Percentiles rank a stretch among this genome's conserved stretches.
These are phyloP conservation scores for Drosophila melanogaster DNA, from an alignment of 1,140 invertebrate species.

Conservation along the genomic window Release_6_plus_ISO1_MT NT_033779.5:10759001-10759500, in stretches of 20 bases:
- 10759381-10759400: constrained; percentile 38
- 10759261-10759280: constrained; percentile 60
- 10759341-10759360: constrained; percentile 29
- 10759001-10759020: constrained; percentile 46
- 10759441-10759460: constrained; percentile 17
- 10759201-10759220: constrained; percentile 23
- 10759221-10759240: background rate
- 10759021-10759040: background rate
- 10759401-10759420: constrained; percentile 46
- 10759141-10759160: constrained; percentile 31
- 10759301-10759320: constrained; percentile 58
- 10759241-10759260: constrained; percentile 13
- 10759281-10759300: constrained; percentile 45
- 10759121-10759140: constrained; percentile 56
- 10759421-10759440: constrained; percentile 39
- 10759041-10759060: constrained; percentile 17
- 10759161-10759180: constrained; percentile 28
- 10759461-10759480: background rate
- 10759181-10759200: constrained; percentile 1
- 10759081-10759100: constrained; percentile 59
- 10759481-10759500: constrained; percentile 30
- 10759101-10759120: constrained; percentile 63
- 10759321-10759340: constrained; percentile 59
- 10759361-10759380: constrained; percentile 45
- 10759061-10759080: constrained; percentile 42